phyloP scores from a whole-genome alignment of 2,888 invertebrate species.

The Drosophila longiperda region DNA sequence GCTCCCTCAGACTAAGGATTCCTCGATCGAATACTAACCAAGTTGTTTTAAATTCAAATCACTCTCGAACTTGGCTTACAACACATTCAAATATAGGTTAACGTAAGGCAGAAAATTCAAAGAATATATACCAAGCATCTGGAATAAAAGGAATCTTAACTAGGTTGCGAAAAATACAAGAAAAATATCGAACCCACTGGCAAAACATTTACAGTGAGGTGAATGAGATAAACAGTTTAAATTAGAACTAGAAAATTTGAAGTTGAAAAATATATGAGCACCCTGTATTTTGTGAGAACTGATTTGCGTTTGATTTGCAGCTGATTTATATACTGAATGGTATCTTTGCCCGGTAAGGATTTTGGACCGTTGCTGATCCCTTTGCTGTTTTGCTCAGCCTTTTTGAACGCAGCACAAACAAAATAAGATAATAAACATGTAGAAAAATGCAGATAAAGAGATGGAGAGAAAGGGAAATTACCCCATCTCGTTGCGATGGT shows the following conservation, averaged over 20 bases:
- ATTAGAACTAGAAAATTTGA: slow-evolving; percentile 21
- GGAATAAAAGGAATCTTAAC: slow-evolving; percentile 6
- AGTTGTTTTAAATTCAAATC: not conserved
- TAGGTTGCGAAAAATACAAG: not conserved
- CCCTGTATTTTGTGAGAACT: slow-evolving; percentile 82
- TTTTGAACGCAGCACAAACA: slow-evolving; percentile 57
- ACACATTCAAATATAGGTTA: not conserved
- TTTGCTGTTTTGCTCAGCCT: slow-evolving; percentile 55
- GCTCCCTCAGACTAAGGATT: not conserved
- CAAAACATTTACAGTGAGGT: slow-evolving; percentile 21
- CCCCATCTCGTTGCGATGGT: not conserved
- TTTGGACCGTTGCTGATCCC: slow-evolving; percentile 38
- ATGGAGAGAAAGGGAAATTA: not conserved
- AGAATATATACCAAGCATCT: slow-evolving; percentile 16
- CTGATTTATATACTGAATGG: slow-evolving; percentile 81
- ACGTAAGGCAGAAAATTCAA: not conserved
- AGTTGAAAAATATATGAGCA: slow-evolving; percentile 44
- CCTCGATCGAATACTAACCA: not conserved
- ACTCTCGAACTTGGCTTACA: not conserved
- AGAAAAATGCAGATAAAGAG: slow-evolving; percentile 9
- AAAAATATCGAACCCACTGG: slow-evolving; percentile 4
- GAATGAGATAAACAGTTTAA: slow-evolving; percentile 21
- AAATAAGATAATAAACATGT: slow-evolving; percentile 42
- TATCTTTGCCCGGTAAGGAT: slow-evolving; percentile 70
- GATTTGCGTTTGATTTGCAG: slow-evolving; percentile 83